These are phyloP conservation scores for Leptoteleia sp. DNA, from an alignment of 1,140 invertebrate genomes.

Conservation along the genomic window DNA sequence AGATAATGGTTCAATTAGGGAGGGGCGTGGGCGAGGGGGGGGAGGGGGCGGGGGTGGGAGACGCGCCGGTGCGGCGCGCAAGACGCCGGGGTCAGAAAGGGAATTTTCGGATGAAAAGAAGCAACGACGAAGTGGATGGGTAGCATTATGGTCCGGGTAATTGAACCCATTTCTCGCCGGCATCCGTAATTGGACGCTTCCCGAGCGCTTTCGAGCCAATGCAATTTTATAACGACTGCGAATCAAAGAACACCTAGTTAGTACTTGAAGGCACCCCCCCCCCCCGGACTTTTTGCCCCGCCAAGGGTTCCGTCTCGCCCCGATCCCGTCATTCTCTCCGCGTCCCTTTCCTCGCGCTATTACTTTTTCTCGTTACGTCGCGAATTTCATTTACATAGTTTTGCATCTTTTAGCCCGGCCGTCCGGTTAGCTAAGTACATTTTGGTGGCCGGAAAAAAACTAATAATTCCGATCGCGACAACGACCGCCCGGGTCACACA, in stretches of 20 bases:
- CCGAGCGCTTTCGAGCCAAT: conserved; percentile 28
- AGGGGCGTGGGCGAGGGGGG: too few species aligned
- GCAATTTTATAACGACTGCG: conserved; percentile 49
- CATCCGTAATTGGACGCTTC: conserved; percentile 40
- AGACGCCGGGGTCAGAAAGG: conserved; percentile 16
- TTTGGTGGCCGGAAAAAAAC: conserved; percentile 50
- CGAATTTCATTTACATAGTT: conserved; percentile 60
- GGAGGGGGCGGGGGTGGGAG: too few species aligned
- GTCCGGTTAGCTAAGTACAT: conserved; percentile 49
- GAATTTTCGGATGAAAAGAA: conserved; percentile 50
- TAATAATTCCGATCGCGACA: conserved; percentile 46
- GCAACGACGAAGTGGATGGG: conserved; percentile 20
- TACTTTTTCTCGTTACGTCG: conserved; percentile 29
- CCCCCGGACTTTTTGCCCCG: conserved; percentile 7
- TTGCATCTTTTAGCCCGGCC: conserved; percentile 48
- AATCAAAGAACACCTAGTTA: conserved; percentile 41
- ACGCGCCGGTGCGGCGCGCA: too few species aligned
- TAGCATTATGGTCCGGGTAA: conserved; percentile 46
- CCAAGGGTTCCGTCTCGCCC: too few species aligned
- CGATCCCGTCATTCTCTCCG: too few species aligned
- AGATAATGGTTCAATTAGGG: conserved; percentile 53
- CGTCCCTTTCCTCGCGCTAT: not conserved
- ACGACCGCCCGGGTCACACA: conserved; percentile 32
- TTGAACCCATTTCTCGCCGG: conserved; percentile 50
- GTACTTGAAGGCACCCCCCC: conserved; percentile 8